These are phyloP conservation scores for Abrostola triplasia DNA, from an alignment of 2,888 invertebrate genomes.

Conservation along the genomic window DNA sequence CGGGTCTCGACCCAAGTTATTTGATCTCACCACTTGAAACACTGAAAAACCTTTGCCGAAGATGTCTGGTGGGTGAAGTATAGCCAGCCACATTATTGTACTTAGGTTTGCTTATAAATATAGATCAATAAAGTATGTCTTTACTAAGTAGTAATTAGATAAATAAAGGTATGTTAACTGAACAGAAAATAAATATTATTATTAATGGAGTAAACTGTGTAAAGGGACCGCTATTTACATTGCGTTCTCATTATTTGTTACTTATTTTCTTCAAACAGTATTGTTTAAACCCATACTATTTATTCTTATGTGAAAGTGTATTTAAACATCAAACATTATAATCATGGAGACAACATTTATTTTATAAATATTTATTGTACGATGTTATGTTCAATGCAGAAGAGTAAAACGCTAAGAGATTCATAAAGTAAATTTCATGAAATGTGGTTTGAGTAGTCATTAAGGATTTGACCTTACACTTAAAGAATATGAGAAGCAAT, in stretches of 20 bases:
- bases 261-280: background rate
- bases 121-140: constrained; percentile 27
- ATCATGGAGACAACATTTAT: too few species aligned
- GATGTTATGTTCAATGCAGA: too few species aligned
- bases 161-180: constrained; percentile 14
- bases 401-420: too few species aligned
- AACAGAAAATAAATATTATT: constrained; percentile 3
- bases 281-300: too few species aligned
- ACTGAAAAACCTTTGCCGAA: constrained; percentile 49
- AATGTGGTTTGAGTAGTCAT: background rate
- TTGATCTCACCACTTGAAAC: constrained; percentile 81
- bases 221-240: background rate
- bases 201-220: background rate
- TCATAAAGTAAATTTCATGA: too few species aligned
- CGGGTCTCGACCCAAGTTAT: constrained; percentile 72
- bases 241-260: background rate
- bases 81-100: constrained; percentile 45
- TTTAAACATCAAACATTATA: too few species aligned
- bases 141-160: constrained; percentile 20
- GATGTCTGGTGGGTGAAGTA: constrained; percentile 39
- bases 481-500: constrained; percentile 15
- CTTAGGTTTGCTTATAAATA: constrained; percentile 32
- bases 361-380: too few species aligned
- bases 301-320: too few species aligned
- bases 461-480: background rate